Percentiles rank a stretch among this genome's conserved stretches.
phyloP scores from a whole-genome alignment of 92 coral and sea anemone species.

The Bergia puertoricense region DNA sequence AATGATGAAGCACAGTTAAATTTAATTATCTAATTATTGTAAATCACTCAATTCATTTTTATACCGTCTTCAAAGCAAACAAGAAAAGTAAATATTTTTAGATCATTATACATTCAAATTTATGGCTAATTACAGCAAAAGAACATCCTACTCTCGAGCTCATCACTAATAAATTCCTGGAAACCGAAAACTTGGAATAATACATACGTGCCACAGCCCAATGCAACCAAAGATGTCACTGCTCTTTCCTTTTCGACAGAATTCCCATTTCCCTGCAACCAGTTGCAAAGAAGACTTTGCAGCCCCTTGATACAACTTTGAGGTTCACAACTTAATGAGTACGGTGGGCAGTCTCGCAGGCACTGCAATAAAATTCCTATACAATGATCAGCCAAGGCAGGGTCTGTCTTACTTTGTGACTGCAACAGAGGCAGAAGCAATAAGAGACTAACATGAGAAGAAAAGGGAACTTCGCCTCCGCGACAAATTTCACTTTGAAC shows the following conservation, averaged over 20 bases:
- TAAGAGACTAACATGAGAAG: slow-evolving; percentile 91
- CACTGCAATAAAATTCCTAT: slow-evolving; percentile 77
- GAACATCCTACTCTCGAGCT: too few species aligned
- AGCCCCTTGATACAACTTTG: slow-evolving; percentile 73
- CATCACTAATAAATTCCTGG: too few species aligned
- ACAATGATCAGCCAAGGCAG: slow-evolving; percentile 79
- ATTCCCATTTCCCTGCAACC: slow-evolving; percentile 67
- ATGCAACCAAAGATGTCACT: slow-evolving; percentile 76
- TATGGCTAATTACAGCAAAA: too few species aligned
- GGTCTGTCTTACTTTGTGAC: slow-evolving; percentile 92
- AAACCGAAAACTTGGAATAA: background rate
- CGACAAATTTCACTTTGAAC: slow-evolving; percentile 34
- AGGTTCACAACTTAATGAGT: slow-evolving; percentile 84
- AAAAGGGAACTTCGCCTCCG: slow-evolving; percentile 66
- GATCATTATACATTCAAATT: too few species aligned
- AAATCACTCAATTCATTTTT: too few species aligned
- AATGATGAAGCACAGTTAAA: too few species aligned
- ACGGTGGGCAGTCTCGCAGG: slow-evolving; percentile 77
- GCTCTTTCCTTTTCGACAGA: slow-evolving; percentile 65
- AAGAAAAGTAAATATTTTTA: too few species aligned
- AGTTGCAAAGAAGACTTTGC: slow-evolving; percentile 74
- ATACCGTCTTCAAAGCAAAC: too few species aligned
- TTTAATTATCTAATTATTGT: too few species aligned
- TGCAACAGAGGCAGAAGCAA: slow-evolving; percentile 84
- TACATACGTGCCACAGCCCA: slow-evolving; percentile 94